Evolutionary conservation across 2,888 invertebrate genomes (phyloP).

Genomic region (Drosophila atroscutellata): DNA sequence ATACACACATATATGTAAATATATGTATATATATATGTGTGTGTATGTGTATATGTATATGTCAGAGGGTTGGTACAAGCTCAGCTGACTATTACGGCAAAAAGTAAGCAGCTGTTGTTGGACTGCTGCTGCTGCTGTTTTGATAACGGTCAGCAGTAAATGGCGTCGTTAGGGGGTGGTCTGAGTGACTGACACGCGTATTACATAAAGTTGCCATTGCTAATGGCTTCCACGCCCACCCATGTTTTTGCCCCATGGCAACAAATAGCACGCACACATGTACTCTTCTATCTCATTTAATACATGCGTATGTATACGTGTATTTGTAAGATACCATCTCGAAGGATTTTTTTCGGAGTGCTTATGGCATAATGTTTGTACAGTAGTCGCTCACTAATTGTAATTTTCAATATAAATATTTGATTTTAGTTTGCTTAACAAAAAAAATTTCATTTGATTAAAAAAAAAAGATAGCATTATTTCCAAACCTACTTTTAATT

Average conservation of each 20-base stretch:
- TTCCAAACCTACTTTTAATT: neutral
- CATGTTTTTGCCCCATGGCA: slow-evolving; percentile 44
- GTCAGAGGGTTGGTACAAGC: slow-evolving; percentile 43
- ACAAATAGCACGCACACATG: slow-evolving; percentile 18
- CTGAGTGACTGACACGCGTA: slow-evolving; percentile 23
- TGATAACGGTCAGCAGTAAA: slow-evolving; percentile 67
- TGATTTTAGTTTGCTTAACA: neutral
- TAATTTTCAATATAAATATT: neutral
- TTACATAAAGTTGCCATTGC: slow-evolving; percentile 62
- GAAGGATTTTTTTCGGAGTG: slow-evolving; percentile 62
- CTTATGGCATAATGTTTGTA: slow-evolving; percentile 12
- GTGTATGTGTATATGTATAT: slow-evolving; percentile 2
- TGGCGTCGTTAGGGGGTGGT: slow-evolving; percentile 41
- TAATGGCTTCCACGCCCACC: slow-evolving; percentile 45
- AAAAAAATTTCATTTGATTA: neutral
- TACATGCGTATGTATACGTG: slow-evolving; percentile 8
- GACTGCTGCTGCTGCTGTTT: slow-evolving; percentile 32
- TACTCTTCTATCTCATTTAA: slow-evolving; percentile 20
- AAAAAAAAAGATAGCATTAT: neutral
- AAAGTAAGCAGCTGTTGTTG: slow-evolving; percentile 64
- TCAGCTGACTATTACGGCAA: slow-evolving; percentile 60
- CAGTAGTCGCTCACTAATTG: neutral
- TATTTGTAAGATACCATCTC: slow-evolving; percentile 54
- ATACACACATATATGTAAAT: neutral
- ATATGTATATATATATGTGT: slow-evolving; percentile 4